Base-by-base conservation (phyloP, 2,113 vertebrate genomes). In the Thymallus thymallus region DNA sequence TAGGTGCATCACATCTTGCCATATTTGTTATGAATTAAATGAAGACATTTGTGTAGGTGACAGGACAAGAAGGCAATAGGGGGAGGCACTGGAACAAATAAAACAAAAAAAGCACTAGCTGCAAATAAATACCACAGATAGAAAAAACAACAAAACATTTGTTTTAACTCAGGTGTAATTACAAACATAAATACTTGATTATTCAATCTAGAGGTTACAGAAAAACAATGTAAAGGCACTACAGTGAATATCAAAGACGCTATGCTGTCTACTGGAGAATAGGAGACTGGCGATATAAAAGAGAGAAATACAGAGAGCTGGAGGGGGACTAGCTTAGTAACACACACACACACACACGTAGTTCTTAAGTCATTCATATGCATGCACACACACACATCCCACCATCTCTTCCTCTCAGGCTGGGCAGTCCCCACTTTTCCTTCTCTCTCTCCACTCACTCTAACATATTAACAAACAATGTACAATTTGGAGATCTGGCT, bases 71-170 rank as follows among this genome's bases (percentile, higher is more conserved):
- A 72, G 66, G 76, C 18, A 73, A 74, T 68, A 64, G 71, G 79
- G 76, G 29, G 26, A 10, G 9, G 35, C 35, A 41, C 10, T 41
- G 35, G 35, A 84, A 73, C 48, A 71, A 76, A 68, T 79, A 78
- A 55, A 74, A 75, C 78, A 80, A 86, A 87, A 90, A 82, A 85
- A 89, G 73, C 69, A 89, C 86, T 89, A 89, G 83, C 88, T 91
- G 90, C 82, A 94, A 93, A 94, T 93, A 94, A 94, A 94, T 93
- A 93, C 90, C 91, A 93, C 89, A 91, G 88, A 90, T 90, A 91
- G 83, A 90, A 90, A 90, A 91, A 85, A 90, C 82, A 90, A 89
- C 81, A 91, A 89, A 87, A 89, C 88, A 87, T 82, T 85, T 88
- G 78, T 82, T 83, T 88, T 89, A 83, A 79, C 78, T 90, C 84